phyloP scores from a whole-genome alignment of 1,140 invertebrate species.

The Scaptomyza pallida region DNA sequence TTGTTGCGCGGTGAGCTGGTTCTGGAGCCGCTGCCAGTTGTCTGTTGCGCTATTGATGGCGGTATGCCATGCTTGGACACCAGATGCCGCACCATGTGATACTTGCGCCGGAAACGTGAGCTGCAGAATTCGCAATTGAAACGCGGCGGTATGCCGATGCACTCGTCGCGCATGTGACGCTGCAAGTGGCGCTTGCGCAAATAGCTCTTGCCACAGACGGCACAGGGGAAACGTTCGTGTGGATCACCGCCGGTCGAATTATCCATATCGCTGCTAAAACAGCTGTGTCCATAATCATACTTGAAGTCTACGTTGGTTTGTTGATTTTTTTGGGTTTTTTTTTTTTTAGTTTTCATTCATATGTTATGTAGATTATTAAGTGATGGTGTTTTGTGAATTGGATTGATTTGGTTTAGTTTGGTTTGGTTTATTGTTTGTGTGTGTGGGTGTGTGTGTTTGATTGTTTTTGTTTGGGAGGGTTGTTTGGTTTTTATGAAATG shows the following conservation, averaged over 20 bases:
- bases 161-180: constrained; percentile 88
- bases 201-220: constrained; percentile 87
- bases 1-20: constrained; percentile 33
- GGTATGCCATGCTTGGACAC: constrained; percentile 84
- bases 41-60: constrained; percentile 73
- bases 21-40: constrained; percentile 67
- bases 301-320: constrained; percentile 48
- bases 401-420: constrained; percentile 28
- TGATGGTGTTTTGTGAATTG: constrained; percentile 44
- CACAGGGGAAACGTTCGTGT: constrained; percentile 85
- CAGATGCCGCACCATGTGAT: constrained; percentile 86
- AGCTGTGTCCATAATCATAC: constrained; percentile 65
- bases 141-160: constrained; percentile 87
- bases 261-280: constrained; percentile 56
- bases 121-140: constrained; percentile 88
- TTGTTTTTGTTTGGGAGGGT: constrained; percentile 22
- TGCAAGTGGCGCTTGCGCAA: constrained; percentile 88
- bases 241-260: constrained; percentile 16
- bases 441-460: constrained; percentile 21
- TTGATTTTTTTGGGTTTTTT: constrained; percentile 13
- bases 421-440: constrained; percentile 14
- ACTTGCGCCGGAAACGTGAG: constrained; percentile 86
- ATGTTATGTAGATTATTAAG: constrained; percentile 28
- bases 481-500: constrained; percentile 70
- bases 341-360: constrained; percentile 19